A percentile compares a stretch with the other conserved stretches of the same genome.
Conservation (phyloP, 2,888 invertebrate species). For the Amiota mariae region DNA sequence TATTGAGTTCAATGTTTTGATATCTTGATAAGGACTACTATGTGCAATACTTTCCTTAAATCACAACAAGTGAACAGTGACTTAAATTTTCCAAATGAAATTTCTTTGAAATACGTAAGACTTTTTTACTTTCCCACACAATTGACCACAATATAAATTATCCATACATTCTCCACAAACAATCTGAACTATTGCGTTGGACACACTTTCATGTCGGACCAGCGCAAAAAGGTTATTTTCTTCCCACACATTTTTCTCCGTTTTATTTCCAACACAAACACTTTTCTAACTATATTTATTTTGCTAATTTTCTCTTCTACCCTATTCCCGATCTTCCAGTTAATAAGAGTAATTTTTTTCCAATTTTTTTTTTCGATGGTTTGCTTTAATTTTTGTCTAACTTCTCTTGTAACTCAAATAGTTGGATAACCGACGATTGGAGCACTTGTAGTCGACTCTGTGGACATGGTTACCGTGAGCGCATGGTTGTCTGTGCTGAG, state of each 20-base stretch:
- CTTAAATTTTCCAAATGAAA: no score
- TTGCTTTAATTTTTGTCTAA: constrained; percentile 27
- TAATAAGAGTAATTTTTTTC: constrained; percentile 2
- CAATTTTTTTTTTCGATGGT: constrained; percentile 19
- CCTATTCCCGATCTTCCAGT: background rate
- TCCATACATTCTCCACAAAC: background rate
- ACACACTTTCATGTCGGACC: constrained; percentile 8
- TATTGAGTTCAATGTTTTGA: no score
- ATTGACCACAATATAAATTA: no score
- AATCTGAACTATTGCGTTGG: constrained; percentile 12
- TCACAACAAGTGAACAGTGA: no score
- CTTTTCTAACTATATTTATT: constrained; percentile 23
- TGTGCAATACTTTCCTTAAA: no score
- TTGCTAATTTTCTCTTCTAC: constrained; percentile 17
- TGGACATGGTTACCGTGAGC: constrained; percentile 86
- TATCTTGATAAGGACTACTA: no score
- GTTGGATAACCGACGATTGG: constrained; percentile 94
- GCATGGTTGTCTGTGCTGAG: constrained; percentile 89
- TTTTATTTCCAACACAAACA: constrained; percentile 5
- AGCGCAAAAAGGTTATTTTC: background rate
- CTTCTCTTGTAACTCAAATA: constrained; percentile 63
- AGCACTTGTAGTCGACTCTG: constrained; percentile 89
- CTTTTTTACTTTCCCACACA: no score
- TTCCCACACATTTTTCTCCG: background rate
- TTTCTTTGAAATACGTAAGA: no score